Percentiles rank a stretch among this genome's conserved stretches.
Evolutionary conservation across 2,888 invertebrate genomes (phyloP).

Genomic region (Ichneumoninae sp.): DNA sequence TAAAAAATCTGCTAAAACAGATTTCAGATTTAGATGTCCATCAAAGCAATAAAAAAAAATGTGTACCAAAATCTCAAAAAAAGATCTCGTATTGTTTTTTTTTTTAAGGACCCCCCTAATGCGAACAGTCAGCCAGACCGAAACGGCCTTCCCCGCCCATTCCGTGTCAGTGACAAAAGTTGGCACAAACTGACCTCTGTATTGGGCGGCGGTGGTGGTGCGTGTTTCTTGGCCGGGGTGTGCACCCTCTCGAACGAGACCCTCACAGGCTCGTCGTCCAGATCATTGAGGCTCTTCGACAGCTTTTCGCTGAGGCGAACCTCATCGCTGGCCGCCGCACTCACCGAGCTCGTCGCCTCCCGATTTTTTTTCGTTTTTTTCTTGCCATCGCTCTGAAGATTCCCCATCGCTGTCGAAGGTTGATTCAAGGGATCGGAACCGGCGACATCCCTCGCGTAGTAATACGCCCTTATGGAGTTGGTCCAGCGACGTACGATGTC

Average conservation of each 20-base stretch:
- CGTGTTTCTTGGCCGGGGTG: slow-evolving; percentile 77
- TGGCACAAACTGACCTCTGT: slow-evolving; percentile 64
- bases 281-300: slow-evolving; percentile 61
- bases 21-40: too few relatives aligned
- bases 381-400: slow-evolving; percentile 81
- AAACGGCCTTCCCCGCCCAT: too few relatives aligned
- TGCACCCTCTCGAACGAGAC: slow-evolving; percentile 75
- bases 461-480: slow-evolving; percentile 72
- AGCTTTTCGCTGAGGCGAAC: slow-evolving; percentile 54
- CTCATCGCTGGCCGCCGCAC: slow-evolving; percentile 42
- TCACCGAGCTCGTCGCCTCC: slow-evolving; percentile 62
- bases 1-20: too few relatives aligned
- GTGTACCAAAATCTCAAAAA: too few relatives aligned
- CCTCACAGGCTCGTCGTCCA: slow-evolving; percentile 63
- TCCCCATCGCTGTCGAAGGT: slow-evolving; percentile 78
- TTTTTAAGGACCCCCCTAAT: too few relatives aligned
- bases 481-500: slow-evolving; percentile 75
- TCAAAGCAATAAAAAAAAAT: too few relatives aligned
- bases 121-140: too few relatives aligned
- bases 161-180: background rate
- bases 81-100: too few relatives aligned
- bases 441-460: slow-evolving; percentile 60
- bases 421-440: slow-evolving; percentile 33
- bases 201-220: slow-evolving; percentile 77
- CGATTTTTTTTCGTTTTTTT: slow-evolving; percentile 75